Evolutionary conservation across 2,797 vertebrate genomes (phyloP), one percentile per base, ranked within the genome.

Genomic region (Pagetopsis macropterus): DNA sequence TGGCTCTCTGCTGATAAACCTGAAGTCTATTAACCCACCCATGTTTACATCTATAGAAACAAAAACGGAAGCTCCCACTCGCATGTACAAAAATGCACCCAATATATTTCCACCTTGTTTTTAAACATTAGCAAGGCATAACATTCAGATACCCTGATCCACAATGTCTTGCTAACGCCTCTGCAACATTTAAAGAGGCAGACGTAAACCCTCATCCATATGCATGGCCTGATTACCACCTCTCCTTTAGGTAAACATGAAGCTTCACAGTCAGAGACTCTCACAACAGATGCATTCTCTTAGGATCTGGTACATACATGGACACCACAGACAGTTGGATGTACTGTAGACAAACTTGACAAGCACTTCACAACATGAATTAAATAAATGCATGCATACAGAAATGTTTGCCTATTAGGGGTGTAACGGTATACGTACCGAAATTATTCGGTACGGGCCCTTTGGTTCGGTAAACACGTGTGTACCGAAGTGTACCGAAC

Each of bases 131-230:
- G 54, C 17, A 3, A 62, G 45, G 75, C 60, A 51, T 14, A 66
- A 59, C 41, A 9, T 55, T 71, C 64, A 78, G 54, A 70, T 57
- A 74, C 45, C 62, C 37, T 58, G 52, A 83, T 70, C 46, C 52
- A 67, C 56, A 72, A 59, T 76, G 57, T 78, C 58, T 71, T 54
- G 60, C 58, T 70, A 62, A 82, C 69, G 63, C 76, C 83, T 85
- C 78, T 83, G 77, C 77, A 83, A 75, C 46, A 3, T 82, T 84
- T 74, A 76, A 15, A 77, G 76, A 57, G 27, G 57, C 11, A 14
- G 79, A 82, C 9, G 9, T 55, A 83, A 81, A 50, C 16, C 19
- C 21, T 86, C 69, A 83, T 88, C 58, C 78, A 86, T 87, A 87
- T 85, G 78, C 79, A 81, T 75, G 78, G 27, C 8, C 62, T 80